Evolutionary conservation across 1,140 invertebrate genomes (phyloP), one percentile per base, ranked within the genome.

Genomic region (Nylanderia fulva): DNA sequence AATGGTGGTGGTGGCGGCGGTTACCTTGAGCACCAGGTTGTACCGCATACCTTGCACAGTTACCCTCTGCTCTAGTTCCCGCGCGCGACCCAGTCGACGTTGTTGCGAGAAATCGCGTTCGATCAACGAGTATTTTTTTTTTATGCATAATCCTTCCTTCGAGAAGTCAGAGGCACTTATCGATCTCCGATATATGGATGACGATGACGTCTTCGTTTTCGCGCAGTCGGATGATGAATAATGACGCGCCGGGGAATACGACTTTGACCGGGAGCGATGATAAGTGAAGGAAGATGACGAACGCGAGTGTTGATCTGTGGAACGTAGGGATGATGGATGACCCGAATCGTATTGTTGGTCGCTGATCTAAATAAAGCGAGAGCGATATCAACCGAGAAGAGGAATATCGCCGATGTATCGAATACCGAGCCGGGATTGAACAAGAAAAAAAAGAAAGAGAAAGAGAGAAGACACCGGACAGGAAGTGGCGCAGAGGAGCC

Each of bases 11-110:
- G 88, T 76, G 71, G 84, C 39, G 74, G 74, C 48, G 58, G 75
- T 90, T 85, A 90, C 88, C 89, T 90, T 89, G 88, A 89, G 85
- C 85, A 89, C 69, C 87, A 85, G 72, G 84, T 88, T 85, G 79
- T 72, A 86, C 76, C 61, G 75, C 80, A 86, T 86, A 90, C 90
- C 89, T 91, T 89, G 90, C 88, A 85, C 90, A 88, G 89, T 91
- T 89, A 90, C 90, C 90, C 90, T 89, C 83, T 90, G 85, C 80
- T 89, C 87, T 72, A 90, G 87, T 91, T 89, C 72, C 83, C 54
- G 66, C 54, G 74, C 56, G 66, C 48, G 79, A 66, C 56, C 58
- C 56, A 8, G 4, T 45, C 24, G 33, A 15, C 58, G 52, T 39
- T 48, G 4, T 24, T 33, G 52, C 56, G 85, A 68, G 36, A 56